phyloP scores from a whole-genome alignment of 2,888 invertebrate species.

The Drosophila borborema region DNA sequence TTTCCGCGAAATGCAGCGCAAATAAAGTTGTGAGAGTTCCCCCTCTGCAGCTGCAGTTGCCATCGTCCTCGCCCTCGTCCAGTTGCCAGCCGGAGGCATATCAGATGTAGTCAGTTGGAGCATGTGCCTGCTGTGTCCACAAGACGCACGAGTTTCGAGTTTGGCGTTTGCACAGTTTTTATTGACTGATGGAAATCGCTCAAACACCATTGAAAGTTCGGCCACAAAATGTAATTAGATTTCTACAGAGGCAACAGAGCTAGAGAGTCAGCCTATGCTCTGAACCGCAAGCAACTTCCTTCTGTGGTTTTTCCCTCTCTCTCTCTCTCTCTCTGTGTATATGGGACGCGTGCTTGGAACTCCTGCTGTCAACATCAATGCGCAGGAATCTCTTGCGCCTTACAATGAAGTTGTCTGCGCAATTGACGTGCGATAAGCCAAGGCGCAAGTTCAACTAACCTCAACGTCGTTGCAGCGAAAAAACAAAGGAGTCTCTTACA shows the following conservation, averaged over 20 bases:
- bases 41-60: background rate
- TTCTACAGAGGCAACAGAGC: slow-evolving; percentile 22
- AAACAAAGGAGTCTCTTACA: slow-evolving; percentile 59
- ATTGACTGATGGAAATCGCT: slow-evolving; percentile 83
- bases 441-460: slow-evolving; percentile 53
- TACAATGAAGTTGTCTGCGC: slow-evolving; percentile 80
- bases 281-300: slow-evolving; percentile 46
- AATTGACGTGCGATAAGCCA: slow-evolving; percentile 74
- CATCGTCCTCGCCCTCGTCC: slow-evolving; percentile 3
- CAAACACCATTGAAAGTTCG: slow-evolving; percentile 65
- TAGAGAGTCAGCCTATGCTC: slow-evolving; percentile 5
- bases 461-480: slow-evolving; percentile 24
- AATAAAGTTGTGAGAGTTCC: slow-evolving; percentile 74
- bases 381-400: slow-evolving; percentile 62
- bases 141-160: slow-evolving; percentile 20
- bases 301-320: slow-evolving; percentile 48
- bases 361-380: slow-evolving; percentile 81
- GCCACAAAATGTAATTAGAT: slow-evolving; percentile 81
- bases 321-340: background rate
- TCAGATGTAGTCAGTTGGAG: slow-evolving; percentile 61
- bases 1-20: slow-evolving; percentile 73
- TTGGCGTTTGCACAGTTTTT: slow-evolving; percentile 50
- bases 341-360: slow-evolving; percentile 65
- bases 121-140: slow-evolving; percentile 67
- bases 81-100: slow-evolving; percentile 46